Evolutionary conservation across 2,113 vertebrate genomes (phyloP).

Genomic region (Apodemus speciosus): DNA sequence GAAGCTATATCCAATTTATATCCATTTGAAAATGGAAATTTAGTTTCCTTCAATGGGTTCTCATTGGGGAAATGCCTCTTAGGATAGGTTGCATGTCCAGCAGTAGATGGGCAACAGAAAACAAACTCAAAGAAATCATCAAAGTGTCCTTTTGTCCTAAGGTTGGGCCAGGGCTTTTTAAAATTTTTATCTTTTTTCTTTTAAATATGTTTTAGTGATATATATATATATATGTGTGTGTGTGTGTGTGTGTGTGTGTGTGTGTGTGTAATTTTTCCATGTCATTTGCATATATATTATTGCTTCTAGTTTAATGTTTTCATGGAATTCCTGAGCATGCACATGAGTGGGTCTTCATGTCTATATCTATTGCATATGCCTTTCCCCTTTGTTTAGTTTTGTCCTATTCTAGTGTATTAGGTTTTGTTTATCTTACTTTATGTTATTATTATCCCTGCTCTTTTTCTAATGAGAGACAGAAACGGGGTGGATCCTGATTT

Average conservation of each 20-base stretch:
- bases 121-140: not conserved
- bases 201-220: not conserved
- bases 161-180: not conserved
- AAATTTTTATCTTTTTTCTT: not conserved
- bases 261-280: not conserved
- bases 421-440: not conserved
- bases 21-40: not conserved
- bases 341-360: not conserved
- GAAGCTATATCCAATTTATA: not conserved
- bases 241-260: not conserved
- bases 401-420: not conserved
- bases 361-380: not conserved
- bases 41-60: not conserved
- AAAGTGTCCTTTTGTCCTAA: not conserved
- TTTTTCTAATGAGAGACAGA: not conserved
- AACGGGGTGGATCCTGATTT: not conserved
- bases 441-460: not conserved
- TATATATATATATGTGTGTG: not conserved
- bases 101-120: not conserved
- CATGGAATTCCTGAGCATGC: not conserved
- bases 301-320: not conserved
- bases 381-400: not conserved
- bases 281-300: not conserved
- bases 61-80: not conserved
- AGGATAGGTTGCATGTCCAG: not conserved